Evolutionary conservation across 1,140 invertebrate genomes (phyloP).

Genomic region (Panonychus citri): DNA sequence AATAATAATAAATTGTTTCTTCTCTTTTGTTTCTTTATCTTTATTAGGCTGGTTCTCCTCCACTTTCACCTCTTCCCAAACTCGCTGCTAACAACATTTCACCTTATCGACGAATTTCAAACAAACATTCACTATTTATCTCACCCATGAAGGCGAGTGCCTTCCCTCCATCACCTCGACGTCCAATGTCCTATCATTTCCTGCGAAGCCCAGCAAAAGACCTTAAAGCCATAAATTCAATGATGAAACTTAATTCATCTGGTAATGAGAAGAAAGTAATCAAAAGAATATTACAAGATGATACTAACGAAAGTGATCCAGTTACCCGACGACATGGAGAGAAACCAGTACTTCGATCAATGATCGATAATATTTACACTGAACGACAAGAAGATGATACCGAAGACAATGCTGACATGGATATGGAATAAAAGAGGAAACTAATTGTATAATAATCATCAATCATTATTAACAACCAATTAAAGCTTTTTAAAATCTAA

Average conservation of each 20-base stretch:
- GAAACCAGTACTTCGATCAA: background rate
- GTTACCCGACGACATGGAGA: background rate
- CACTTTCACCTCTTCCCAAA: conserved; percentile 51
- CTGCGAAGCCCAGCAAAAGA: conserved; percentile 61
- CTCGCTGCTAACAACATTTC: conserved; percentile 36
- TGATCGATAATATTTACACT: background rate
- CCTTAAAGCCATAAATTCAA: conserved; percentile 35
- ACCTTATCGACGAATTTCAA: conserved; percentile 41
- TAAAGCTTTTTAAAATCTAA: no score
- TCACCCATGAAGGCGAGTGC: conserved; percentile 30
- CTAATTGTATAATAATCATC: no score
- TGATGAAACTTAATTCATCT: conserved; percentile 20
- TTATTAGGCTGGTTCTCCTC: conserved; percentile 24
- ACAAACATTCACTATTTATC: conserved; percentile 37
- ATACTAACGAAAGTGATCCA: background rate
- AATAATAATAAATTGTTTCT: background rate
- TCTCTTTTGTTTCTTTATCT: background rate
- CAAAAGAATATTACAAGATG: conserved; percentile 1
- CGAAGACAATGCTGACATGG: background rate
- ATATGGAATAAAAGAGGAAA: background rate
- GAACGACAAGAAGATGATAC: background rate
- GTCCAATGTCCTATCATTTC: conserved; percentile 54
- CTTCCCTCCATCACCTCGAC: conserved; percentile 29
- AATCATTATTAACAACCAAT: no score
- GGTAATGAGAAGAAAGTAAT: background rate